Evolutionary conservation across 1,140 invertebrate genomes (phyloP), one percentile per base, ranked within the genome.

Genomic region (Papilio machaon): DNA sequence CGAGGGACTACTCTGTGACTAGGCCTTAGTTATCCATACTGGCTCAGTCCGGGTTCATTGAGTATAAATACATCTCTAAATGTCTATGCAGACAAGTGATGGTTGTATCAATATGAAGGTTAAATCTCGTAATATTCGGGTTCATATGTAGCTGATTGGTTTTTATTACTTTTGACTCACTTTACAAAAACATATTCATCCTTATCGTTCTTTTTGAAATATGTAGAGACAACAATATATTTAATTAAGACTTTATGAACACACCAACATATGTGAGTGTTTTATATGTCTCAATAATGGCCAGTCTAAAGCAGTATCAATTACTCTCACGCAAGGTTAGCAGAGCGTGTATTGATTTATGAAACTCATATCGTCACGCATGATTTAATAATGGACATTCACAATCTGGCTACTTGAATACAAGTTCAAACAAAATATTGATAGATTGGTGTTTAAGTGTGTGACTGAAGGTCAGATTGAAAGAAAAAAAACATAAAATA

Each of bases 291-390:
- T 17, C n/a, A 73, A 78, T 64, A 47, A 23, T 76, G 47, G 11
- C 64, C 60, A 74, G 46, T 76, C 13, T 76, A 75, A 67, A 43
- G 10, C 19, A 52, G 47, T 76, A 76, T 76, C 74, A 52, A 76
- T 76, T 76, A 76, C 74, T 76, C 49, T 76, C 74, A 76, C 74
- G 74, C 74, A 52, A 76, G 74, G 23, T 47, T 76, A 30, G 74
- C 19, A 35, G 19, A 49, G 74, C 74, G 46, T 76, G 46, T 46
- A 76, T 52, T 30, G 47, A 76, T 52, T 49, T 49, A 76, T 46
- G 46, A 75, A 76, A 52, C 52, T n/a, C 19, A 46, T 75, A 75
- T 30, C 19, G 74, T 54, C 15, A 52, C 23, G 10, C 74, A 49
- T 23, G 74, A 76, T n/a, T 23, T 5, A 0, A 10, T 73, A 19